Evolutionary conservation across 2,888 invertebrate species (phyloP).

Genomic region (Brachyptera putata): DNA sequence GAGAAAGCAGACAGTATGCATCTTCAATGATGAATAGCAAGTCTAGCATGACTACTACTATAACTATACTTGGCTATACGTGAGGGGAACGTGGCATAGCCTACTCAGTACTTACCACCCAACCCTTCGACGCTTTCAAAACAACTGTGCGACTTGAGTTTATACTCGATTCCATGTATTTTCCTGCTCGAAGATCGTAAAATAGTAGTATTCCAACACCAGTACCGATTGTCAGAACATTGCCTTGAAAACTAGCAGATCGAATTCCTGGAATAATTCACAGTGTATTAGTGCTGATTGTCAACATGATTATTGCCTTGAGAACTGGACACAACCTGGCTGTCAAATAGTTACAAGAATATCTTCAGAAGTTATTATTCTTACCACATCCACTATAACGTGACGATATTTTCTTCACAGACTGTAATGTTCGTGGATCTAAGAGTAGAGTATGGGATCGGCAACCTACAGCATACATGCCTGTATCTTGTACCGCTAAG

Average conservation of each 20-base stretch:
- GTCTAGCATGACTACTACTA: too few relatives aligned
- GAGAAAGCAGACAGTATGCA: too few relatives aligned
- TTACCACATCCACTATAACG: slow-evolving; percentile 84
- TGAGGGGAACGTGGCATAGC: too few relatives aligned
- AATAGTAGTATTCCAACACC: slow-evolving; percentile 89
- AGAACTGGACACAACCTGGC: too few relatives aligned
- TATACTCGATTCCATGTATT: slow-evolving; percentile 86
- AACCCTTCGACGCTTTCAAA: slow-evolving; percentile 81
- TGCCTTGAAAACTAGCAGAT: slow-evolving; percentile 85
- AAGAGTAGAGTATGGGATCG: slow-evolving; percentile 86
- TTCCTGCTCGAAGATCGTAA: slow-evolving; percentile 86
- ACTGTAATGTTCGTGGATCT: slow-evolving; percentile 82
- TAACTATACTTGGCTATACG: too few relatives aligned
- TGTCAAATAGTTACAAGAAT: neutral
- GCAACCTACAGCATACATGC: slow-evolving; percentile 90
- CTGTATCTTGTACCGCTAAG: slow-evolving; percentile 78
- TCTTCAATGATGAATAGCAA: too few relatives aligned
- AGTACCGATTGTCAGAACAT: slow-evolving; percentile 89
- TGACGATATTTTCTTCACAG: slow-evolving; percentile 74
- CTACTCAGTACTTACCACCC: slow-evolving; percentile 82
- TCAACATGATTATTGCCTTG: neutral
- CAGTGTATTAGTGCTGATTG: neutral
- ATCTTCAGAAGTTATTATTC: slow-evolving; percentile 10
- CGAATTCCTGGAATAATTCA: slow-evolving; percentile 54
- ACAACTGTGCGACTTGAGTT: slow-evolving; percentile 85